Evolutionary conservation across 2,797 vertebrate genomes (phyloP), one percentile per base, ranked within the genome.

Genomic region (Myotis findleyi): DNA sequence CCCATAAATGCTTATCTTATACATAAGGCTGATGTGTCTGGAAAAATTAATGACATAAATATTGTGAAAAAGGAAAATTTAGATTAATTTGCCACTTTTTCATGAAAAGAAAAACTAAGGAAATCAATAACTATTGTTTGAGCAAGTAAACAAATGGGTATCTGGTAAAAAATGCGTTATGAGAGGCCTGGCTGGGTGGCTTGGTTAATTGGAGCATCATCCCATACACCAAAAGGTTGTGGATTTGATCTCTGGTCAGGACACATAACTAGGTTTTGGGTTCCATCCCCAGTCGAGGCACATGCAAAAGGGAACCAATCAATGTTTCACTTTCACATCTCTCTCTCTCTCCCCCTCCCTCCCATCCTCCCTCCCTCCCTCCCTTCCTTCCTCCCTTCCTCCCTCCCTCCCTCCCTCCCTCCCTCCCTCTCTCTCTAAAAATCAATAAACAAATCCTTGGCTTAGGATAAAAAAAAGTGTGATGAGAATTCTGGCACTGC

Each of bases 41-140:
- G 25, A 59, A 59, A 59, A 59, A 59, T 27, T 59, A 59, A 59
- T 59, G 25, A 59, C 27, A 59, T 59, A 59, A 59, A 59, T 27
- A 59, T 59, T 59, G 57, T 59, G 11, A 25, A 57, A 57, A 57
- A 57, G 21, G 75, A 86, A 91, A 83, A n/a, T 92, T 76, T 51
- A 79, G 8, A 72, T 92, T 73, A 53, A 68, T 81, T 84, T 84
- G 87, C 16, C 1, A 57, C 17, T 77, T 80, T 82, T 93, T 91
- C 53, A 93, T 33, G 17, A 47, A 89, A 93, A 93, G 75, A 38
- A 91, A 62, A 86, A 14, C 8, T 83, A 69, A 89, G 66, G 10
- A 87, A 89, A 82, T 84, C n/a, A 87, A 25, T 55, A 66, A 66
- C 6, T 85, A 7, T 36, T 86, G 75, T 86, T 69, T 33, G 5